A percentile compares a stretch with the other conserved stretches of the same genome.
Conservation (phyloP, 2,113 vertebrate species). For the Cygnus atratus region DNA sequence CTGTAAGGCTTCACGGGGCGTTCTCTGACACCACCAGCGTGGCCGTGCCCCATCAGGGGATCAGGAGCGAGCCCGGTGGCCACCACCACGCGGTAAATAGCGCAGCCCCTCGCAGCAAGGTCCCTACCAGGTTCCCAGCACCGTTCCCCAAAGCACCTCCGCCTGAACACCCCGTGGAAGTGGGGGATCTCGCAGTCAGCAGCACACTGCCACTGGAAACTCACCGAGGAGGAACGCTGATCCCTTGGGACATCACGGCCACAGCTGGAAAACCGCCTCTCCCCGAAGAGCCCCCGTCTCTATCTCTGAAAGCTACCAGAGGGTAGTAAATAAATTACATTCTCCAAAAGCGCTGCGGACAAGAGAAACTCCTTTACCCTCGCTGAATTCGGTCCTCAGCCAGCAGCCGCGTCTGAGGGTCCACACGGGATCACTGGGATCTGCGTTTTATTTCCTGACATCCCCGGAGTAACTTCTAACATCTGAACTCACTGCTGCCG, state of each 20-base stretch:
- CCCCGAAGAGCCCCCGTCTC: not conserved
- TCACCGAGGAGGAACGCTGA: not conserved
- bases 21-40: not conserved
- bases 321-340: not conserved
- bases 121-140: not conserved
- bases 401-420: not conserved
- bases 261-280: accelerated
- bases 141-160: not conserved
- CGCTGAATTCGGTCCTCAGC: not conserved
- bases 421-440: not conserved
- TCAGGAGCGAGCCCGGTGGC: not conserved
- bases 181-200: accelerated
- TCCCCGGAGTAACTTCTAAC: not conserved
- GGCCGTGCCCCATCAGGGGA: accelerated
- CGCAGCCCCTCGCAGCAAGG: accelerated
- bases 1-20: not conserved
- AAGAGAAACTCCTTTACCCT: not conserved
- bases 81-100: accelerated
- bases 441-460: not conserved
- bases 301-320: not conserved
- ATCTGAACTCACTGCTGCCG: not conserved
- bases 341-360: not conserved
- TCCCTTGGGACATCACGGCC: not conserved
- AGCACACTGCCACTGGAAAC: not conserved
- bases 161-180: not conserved